These are phyloP conservation scores for Drosophila pruinosa DNA, from an alignment of 1,140 invertebrate species.

Conservation along the genomic window DNA sequence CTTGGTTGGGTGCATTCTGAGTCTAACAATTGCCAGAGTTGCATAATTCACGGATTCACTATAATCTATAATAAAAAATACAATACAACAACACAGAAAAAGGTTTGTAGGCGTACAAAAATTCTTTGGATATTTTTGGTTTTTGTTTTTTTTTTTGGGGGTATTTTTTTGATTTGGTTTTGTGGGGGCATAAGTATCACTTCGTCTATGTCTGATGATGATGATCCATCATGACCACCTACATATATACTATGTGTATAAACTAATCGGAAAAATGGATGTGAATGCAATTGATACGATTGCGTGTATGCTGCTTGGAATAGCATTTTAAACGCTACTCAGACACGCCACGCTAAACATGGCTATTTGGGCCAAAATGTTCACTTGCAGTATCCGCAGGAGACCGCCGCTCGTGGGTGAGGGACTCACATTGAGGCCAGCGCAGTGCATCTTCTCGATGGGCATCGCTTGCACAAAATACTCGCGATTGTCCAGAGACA, in stretches of 20 bases:
- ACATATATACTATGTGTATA: neutral
- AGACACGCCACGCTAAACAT: conserved; percentile 78
- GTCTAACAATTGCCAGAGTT: conserved; percentile 79
- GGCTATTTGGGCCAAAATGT: conserved; percentile 77
- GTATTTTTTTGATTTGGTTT: neutral
- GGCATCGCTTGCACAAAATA: conserved; percentile 92
- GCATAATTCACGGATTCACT: conserved; percentile 79
- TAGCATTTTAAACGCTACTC: conserved; percentile 68
- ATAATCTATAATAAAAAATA: conserved; percentile 81
- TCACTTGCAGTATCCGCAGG: conserved; percentile 80
- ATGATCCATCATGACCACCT: conserved; percentile 33
- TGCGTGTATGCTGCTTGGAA: conserved; percentile 29
- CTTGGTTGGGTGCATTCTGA: conserved; percentile 67
- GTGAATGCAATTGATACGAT: conserved; percentile 48
- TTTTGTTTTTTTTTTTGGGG: conserved; percentile 12
- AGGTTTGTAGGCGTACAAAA: conserved; percentile 58
- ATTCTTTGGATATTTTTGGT: conserved; percentile 35
- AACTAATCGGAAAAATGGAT: conserved; percentile 37
- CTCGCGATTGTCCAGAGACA: conserved; percentile 89
- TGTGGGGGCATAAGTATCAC: conserved; percentile 41
- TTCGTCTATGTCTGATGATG: conserved; percentile 38
- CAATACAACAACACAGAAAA: conserved; percentile 76
- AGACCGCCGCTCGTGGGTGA: conserved; percentile 77
- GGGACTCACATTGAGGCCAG: conserved; percentile 85
- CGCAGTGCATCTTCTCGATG: conserved; percentile 91